Conservation (phyloP, 2,888 invertebrate genomes). For the Andrena fulva region DNA sequence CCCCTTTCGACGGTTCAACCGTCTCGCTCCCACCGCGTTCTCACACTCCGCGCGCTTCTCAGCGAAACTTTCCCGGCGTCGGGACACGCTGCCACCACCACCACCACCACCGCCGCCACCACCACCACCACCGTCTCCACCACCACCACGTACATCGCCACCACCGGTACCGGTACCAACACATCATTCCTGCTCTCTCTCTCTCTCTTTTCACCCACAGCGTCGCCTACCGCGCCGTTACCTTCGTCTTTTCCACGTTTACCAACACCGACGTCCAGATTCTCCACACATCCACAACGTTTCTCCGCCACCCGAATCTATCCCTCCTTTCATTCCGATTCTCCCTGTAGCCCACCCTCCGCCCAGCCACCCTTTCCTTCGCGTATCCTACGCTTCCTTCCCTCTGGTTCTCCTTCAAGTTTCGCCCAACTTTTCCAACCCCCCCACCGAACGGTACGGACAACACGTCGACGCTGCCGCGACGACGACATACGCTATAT, state of each 20-base stretch:
- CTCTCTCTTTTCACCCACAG: conserved; percentile 20
- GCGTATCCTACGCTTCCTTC: conserved; percentile 58
- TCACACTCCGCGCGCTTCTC: conserved; percentile 69
- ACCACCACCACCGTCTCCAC: conserved; percentile 29
- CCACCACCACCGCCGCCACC: conserved; percentile 35
- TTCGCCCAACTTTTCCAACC: conserved; percentile 76
- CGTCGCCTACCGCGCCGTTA: conserved; percentile 45
- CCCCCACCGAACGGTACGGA: conserved; percentile 30
- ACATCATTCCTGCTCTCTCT: not conserved
- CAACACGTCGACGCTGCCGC: conserved; percentile 61
- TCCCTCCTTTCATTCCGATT: conserved; percentile 69
- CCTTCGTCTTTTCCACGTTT: conserved; percentile 64
- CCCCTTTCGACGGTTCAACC: conserved; percentile 34
- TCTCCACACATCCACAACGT: conserved; percentile 47
- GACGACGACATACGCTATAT: conserved; percentile 65
- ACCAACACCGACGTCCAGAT: conserved; percentile 57
- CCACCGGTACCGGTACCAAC: conserved; percentile 37
- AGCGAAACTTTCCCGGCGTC: conserved; percentile 79
- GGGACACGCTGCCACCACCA: conserved; percentile 69
- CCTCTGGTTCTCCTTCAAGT: conserved; percentile 72
- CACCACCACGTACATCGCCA: conserved; percentile 34
- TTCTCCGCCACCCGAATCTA: conserved; percentile 57
- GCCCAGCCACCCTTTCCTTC: conserved; percentile 57
- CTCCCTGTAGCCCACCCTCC: conserved; percentile 60
- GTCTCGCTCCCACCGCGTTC: conserved; percentile 61